Evolutionary conservation across 2,113 vertebrate genomes (phyloP), one percentile per base, ranked within the genome.

Genomic region (Kobus ellipsiprymnus): DNA sequence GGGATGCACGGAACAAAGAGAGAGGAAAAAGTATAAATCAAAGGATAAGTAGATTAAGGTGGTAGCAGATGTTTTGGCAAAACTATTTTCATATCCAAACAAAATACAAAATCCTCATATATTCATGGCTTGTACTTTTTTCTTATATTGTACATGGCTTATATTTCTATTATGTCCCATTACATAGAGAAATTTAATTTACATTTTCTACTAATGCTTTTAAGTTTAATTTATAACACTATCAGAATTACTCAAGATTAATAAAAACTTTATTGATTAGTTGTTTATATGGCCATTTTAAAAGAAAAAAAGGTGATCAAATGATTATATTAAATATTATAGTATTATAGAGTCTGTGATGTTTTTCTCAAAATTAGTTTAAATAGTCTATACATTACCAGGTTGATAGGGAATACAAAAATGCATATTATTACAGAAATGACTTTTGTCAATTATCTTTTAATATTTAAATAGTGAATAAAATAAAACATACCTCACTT

Each of bases 401-500:
- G 81, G 83, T 82, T 95, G n/a, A 89, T 12, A 93, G 5, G 44
- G 19, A 87, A 90, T 30, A 64, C 1, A 91, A 93, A 93, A 74
- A 91, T 83, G 4, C 1, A 25, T 87, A 57, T 91, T 94, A 64
- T 44, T 96, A 15, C 30, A 90, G 7, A 95, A 86, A 14, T 95
- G 7, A 8, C 15, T 60, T 83, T 86, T n/a, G 59, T 59, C 7
- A 74, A 13, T 82, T 36, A 62, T 83, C 84, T 52, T 57, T 96
- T 44, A 97, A 82, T 86, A 87, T 86, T 91, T 7, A 85, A 71
- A 85, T 40, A 29, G 8, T 16, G 83, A 74, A 97, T 44, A 94
- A 97, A 97, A 90, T 2, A 17, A 87, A 94, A 97, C 98, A 95
- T 98, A 99, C 99, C 99, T 98, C 57, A 98, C 77, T n/a, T 54